Evolutionary conservation across 2,113 vertebrate species (phyloP).

Genomic region (Chaetodon auriga): DNA sequence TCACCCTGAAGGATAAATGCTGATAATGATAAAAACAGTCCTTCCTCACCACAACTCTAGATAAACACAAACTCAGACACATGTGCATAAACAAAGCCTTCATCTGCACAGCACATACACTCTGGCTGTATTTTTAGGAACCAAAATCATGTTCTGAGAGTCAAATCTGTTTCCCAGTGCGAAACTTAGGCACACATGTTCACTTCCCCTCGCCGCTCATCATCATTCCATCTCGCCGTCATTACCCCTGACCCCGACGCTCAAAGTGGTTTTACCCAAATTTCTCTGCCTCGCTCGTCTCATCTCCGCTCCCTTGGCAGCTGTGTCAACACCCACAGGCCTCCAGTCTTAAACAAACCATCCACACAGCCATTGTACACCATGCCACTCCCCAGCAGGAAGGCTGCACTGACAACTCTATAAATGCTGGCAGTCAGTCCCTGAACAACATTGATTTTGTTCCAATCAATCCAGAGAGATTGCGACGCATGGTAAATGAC

Average conservation of each 20-base stretch:
- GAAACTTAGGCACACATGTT: conserved; percentile 16
- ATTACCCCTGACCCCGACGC: conserved; percentile 59
- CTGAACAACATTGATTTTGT: conserved; percentile 80
- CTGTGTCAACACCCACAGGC: conserved; percentile 84
- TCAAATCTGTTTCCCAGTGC: conserved; percentile 57
- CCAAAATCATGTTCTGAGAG: conserved; percentile 42
- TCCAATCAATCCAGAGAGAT: conserved; percentile 76
- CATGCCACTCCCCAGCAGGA: conserved; percentile 67
- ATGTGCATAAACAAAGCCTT: conserved; percentile 6
- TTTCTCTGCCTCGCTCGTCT: conserved; percentile 57
- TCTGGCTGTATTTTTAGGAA: conserved; percentile 43
- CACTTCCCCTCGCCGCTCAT: conserved; percentile 49
- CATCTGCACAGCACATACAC: conserved; percentile 9
- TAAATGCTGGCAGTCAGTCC: conserved; percentile 76
- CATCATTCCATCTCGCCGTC: conserved; percentile 45
- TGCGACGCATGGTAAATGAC: conserved; percentile 70
- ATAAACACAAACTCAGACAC: conserved; percentile 37
- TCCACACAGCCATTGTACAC: conserved; percentile 70
- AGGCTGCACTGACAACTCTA: conserved; percentile 75
- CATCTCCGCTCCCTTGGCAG: conserved; percentile 73
- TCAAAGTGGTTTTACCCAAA: conserved; percentile 67
- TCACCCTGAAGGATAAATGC: conserved; percentile 73
- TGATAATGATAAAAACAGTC: conserved; percentile 69
- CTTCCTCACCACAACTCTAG: conserved; percentile 11
- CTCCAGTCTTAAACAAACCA: conserved; percentile 81